Base-by-base conservation (phyloP, 2,888 invertebrate species). In the Holacanthella duospinosa region DNA sequence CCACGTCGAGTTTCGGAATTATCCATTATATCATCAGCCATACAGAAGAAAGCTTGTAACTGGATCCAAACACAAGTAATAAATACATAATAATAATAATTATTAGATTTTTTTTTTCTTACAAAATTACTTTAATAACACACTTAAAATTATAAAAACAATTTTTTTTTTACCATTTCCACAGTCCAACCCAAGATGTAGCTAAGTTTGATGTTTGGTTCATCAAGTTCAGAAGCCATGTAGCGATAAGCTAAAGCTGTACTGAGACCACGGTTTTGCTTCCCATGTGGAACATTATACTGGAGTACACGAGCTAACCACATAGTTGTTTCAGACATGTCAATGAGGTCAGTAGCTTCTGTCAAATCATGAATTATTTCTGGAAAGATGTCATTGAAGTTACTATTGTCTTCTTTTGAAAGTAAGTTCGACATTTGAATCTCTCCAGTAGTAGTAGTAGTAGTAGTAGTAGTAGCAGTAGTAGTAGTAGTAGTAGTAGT, bases 11-110 rank as follows among this genome's bases (percentile, higher is more conserved):
- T 87, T 69, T 83, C 80, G 0, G 91, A 86, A 24, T 82, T 80
- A 76, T 97, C 96, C 87, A 95, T 90, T 26, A 99, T 85, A 77
- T 99, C 99, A 77, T 93, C 95, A 26, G 85, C 77, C 1, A 97
- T 82, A 29, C 97, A 78, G 73, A 93, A 89, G 75, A 86, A 88
- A 12, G 89, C 87, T 81, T 96, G 95, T 61, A 93, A 80, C n/a
- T n/a, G n/a, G n/a, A n/a, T n/a, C 94, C 95, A 79, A 29, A 43
- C 16, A 43, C 16, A 12, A 12, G 43, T 43, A 12, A 43, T 43
- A 16, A 12, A 12, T 43, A 43, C 24, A 55, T 25, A 6, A 9
- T 9, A 53, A 12, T 21, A 24, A 4, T 53, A 43, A 43, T 12
- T 9, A 16, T 53, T 53, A 9, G 24, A 4, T 53, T n/a, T 16